phyloP scores from a whole-genome alignment of 2,113 vertebrate species.

The Seriola dumerili region DNA sequence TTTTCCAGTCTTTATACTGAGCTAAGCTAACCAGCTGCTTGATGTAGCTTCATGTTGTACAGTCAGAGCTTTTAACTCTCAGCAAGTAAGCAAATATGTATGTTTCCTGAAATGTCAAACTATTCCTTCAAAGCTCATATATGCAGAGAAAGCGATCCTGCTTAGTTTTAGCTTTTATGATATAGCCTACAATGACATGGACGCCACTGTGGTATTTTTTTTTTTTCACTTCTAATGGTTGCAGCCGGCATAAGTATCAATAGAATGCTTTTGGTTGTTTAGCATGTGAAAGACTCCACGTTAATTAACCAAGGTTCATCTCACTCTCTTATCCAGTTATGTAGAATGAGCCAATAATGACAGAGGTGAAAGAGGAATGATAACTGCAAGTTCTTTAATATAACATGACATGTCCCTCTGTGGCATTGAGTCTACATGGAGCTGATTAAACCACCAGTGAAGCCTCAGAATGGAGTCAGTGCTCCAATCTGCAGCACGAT shows the following conservation, averaged over 20 bases:
- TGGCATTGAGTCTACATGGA: constrained; percentile 2
- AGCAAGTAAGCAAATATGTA: background rate
- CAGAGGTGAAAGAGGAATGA: background rate
- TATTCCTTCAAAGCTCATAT: no score
- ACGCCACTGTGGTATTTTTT: background rate
- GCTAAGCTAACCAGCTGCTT: no score
- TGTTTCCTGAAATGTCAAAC: background rate
- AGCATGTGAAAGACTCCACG: background rate
- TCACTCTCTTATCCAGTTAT: background rate
- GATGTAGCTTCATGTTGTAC: no score
- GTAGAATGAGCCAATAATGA: background rate
- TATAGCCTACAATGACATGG: background rate
- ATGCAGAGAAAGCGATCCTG: no score
- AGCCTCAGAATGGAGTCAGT: background rate
- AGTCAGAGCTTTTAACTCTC: no score
- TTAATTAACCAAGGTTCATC: background rate
- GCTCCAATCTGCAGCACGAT: constrained; percentile 16
- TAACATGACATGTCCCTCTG: constrained; percentile 17
- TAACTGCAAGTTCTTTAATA: constrained; percentile 9
- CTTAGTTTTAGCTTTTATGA: no score
- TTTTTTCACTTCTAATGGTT: background rate
- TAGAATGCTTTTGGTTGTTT: background rate
- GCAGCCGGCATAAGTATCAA: background rate
- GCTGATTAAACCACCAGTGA: constrained; percentile 49
- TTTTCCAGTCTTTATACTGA: no score